Conservation (phyloP, 2,797 vertebrate genomes). For the Peromyscus attwateri region DNA sequence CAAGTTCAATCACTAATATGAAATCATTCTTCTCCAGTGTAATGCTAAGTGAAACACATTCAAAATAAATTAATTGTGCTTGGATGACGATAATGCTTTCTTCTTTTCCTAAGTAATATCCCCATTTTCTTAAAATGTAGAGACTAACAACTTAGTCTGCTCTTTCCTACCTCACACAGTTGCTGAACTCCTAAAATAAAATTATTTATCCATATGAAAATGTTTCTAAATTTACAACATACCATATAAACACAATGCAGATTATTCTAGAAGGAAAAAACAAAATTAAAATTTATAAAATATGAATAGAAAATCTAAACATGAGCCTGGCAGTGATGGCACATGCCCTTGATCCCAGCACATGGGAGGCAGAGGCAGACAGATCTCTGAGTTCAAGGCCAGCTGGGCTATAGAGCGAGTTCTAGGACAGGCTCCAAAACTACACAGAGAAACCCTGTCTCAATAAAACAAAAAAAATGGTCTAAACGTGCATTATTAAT, state of each 20-base stretch:
- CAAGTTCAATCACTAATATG: background rate
- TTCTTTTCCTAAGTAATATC: background rate
- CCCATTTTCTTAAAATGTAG: slow-evolving; percentile 10
- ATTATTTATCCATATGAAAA: background rate
- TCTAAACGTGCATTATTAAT: slow-evolving; percentile 3
- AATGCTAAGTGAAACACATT: slow-evolving; percentile 12
- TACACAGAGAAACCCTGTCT: too few species aligned
- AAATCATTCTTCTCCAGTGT: slow-evolving; percentile 7
- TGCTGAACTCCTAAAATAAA: slow-evolving; percentile 7
- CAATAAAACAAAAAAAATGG: too few species aligned
- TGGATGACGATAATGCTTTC: background rate
- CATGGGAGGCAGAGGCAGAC: too few species aligned
- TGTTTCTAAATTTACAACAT: slow-evolving; percentile 4
- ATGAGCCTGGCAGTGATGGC: background rate
- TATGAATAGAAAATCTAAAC: slow-evolving; percentile 24
- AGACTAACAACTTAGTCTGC: background rate
- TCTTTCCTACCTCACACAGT: background rate
- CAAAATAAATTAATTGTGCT: background rate
- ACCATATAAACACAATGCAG: slow-evolving; percentile 5
- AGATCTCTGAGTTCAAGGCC: too few species aligned
- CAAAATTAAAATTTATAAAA: slow-evolving; percentile 39
- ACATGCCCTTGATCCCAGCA: too few species aligned
- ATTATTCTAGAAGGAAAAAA: slow-evolving; percentile 3
- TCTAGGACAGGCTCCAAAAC: too few species aligned
- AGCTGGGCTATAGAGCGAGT: too few species aligned